phyloP scores from a whole-genome alignment of 2,113 vertebrate species.

The Physeter macrocephalus region DNA sequence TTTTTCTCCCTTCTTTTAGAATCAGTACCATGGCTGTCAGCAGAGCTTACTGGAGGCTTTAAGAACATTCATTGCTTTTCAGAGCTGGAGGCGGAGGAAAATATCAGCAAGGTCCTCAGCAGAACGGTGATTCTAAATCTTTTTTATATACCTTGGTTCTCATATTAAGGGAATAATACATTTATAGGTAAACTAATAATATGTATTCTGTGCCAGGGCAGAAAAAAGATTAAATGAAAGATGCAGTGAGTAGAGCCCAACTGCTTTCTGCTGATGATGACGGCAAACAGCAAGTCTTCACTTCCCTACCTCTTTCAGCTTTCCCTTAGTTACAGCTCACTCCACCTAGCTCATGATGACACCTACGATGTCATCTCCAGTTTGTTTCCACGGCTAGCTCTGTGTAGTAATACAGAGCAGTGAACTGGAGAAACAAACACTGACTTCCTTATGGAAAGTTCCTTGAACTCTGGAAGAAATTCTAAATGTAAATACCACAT shows the following conservation, averaged over 20 bases:
- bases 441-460: neutral
- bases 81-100: neutral
- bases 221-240: neutral
- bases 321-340: neutral
- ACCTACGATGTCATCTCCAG: too few relatives aligned
- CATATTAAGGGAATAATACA: neutral
- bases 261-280: neutral
- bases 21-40: neutral
- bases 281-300: neutral
- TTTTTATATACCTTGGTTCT: neutral
- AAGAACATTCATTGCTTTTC: neutral
- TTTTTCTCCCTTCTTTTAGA: neutral
- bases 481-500: neutral
- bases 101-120: neutral
- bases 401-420: neutral
- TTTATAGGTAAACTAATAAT: neutral
- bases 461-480: neutral
- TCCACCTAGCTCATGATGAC: too few relatives aligned
- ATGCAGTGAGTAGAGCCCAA: fast-evolving
- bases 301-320: neutral
- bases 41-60: neutral
- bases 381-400: neutral
- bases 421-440: neutral
- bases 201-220: neutral
- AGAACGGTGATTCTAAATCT: neutral